phyloP scores from a whole-genome alignment of 2,113 vertebrate species.

The Amphilophus citrinellus region DNA sequence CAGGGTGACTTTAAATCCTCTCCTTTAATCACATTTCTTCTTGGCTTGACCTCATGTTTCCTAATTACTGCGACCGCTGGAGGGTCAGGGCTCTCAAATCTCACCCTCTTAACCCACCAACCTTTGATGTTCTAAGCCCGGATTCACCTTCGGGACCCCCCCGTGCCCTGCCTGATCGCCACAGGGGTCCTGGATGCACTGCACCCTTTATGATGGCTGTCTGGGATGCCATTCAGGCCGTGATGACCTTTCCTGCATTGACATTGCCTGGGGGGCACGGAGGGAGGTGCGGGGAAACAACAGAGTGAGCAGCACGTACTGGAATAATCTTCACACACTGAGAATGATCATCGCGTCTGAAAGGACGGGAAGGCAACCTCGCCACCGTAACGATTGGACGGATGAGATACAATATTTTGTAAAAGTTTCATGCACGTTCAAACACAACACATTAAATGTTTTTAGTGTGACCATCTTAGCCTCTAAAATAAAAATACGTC shows the following conservation, averaged over 20 bases:
- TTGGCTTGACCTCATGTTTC: neutral
- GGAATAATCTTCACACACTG: neutral
- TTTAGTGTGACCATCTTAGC: too few relatives aligned
- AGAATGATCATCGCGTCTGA: neutral
- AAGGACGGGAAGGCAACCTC: neutral
- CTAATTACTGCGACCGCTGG: neutral
- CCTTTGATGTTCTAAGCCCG: neutral
- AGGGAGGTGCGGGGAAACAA: neutral
- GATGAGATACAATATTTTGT: too few relatives aligned
- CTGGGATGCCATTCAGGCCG: constrained; percentile 29
- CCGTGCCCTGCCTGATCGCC: neutral
- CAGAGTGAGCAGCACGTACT: neutral
- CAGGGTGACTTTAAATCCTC: neutral
- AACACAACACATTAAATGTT: neutral
- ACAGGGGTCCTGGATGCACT: constrained; percentile 2
- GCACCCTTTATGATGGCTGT: constrained; percentile 51
- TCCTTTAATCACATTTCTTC: neutral
- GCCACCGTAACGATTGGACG: neutral
- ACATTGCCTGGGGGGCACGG: neutral
- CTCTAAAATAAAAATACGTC: neutral
- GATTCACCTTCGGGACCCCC: fast-evolving
- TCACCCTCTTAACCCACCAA: neutral
- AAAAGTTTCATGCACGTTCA: too few relatives aligned
- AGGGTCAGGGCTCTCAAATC: neutral
- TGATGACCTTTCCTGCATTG: constrained; percentile 27